phyloP scores from a whole-genome alignment of 2,113 vertebrate genomes.

The Toxotes chatareus region DNA sequence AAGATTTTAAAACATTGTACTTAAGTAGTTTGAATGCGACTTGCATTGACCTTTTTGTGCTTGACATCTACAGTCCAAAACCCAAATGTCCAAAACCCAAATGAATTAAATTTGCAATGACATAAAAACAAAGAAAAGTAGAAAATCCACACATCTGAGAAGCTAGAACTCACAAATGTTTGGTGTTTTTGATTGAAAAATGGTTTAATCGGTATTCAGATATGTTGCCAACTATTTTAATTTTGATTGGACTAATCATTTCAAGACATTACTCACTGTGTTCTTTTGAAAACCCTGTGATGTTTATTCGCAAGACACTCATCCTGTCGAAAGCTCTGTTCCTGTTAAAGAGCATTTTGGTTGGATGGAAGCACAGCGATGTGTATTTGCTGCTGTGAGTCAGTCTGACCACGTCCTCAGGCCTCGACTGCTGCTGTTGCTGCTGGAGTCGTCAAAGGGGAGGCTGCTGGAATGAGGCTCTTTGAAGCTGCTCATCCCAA shows the following conservation, averaged over 20 bases:
- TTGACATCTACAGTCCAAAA: too few relatives aligned
- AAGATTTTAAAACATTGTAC: too few relatives aligned
- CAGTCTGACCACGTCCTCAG: slow-evolving; percentile 17
- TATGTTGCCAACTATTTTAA: background rate
- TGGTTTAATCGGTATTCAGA: background rate
- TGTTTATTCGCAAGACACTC: background rate
- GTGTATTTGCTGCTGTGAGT: slow-evolving; percentile 28
- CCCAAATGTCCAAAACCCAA: too few relatives aligned
- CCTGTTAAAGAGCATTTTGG: slow-evolving; percentile 13
- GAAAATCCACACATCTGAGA: background rate
- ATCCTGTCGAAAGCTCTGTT: slow-evolving; percentile 2
- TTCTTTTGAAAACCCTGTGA: background rate
- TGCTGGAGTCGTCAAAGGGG: slow-evolving; percentile 9
- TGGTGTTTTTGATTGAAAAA: background rate
- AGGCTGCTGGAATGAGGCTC: slow-evolving; percentile 21
- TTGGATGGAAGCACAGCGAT: slow-evolving; percentile 6
- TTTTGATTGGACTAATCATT: background rate
- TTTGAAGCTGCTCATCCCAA: slow-evolving; percentile 40
- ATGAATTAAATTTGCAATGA: background rate
- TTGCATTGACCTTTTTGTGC: too few relatives aligned
- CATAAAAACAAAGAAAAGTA: background rate
- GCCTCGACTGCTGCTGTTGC: slow-evolving; percentile 17
- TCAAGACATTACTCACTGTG: background rate
- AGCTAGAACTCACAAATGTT: background rate
- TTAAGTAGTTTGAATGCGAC: too few relatives aligned